Conservation (phyloP, 1,140 invertebrate species). For the Pygmarrhopalites habei region DNA sequence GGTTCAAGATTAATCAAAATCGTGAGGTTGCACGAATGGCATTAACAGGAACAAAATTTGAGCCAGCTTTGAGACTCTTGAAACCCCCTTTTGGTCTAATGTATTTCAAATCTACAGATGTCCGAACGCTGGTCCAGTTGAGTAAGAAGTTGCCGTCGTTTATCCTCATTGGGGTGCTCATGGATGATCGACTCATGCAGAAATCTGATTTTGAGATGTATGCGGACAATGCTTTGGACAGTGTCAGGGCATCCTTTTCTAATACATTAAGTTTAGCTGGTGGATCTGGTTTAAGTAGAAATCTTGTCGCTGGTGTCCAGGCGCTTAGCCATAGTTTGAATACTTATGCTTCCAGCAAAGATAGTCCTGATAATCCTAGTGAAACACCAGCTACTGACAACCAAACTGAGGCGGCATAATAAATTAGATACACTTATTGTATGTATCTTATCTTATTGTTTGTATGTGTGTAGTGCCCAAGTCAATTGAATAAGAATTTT, state of each 20-base stretch:
- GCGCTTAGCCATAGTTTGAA: neutral
- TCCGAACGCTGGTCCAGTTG: neutral
- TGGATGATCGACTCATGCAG: slow-evolving; percentile 7
- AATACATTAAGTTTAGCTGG: neutral
- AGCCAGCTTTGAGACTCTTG: slow-evolving; percentile 11
- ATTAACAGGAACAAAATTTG: slow-evolving; percentile 16
- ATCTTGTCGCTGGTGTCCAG: neutral
- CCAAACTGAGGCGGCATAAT: neutral
- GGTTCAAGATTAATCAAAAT: slow-evolving; percentile 7
- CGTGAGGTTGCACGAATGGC: neutral
- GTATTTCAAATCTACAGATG: slow-evolving; percentile 1
- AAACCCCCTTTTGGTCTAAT: neutral
- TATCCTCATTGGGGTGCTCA: slow-evolving; percentile 10
- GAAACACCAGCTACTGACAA: too few relatives aligned
- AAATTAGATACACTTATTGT: neutral
- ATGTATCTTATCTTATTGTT: too few relatives aligned
- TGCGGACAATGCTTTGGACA: neutral
- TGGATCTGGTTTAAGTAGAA: neutral
- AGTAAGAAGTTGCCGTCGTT: slow-evolving; percentile 15
- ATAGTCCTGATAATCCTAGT: neutral
- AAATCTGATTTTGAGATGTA: slow-evolving; percentile 4
- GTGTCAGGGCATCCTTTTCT: neutral
- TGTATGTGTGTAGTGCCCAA: too few relatives aligned
- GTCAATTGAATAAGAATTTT: too few relatives aligned
- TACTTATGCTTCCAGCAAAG: neutral